Evolutionary conservation across 2,113 vertebrate genomes (phyloP), one percentile per base, ranked within the genome.

Genomic region (Scortum barcoo): DNA sequence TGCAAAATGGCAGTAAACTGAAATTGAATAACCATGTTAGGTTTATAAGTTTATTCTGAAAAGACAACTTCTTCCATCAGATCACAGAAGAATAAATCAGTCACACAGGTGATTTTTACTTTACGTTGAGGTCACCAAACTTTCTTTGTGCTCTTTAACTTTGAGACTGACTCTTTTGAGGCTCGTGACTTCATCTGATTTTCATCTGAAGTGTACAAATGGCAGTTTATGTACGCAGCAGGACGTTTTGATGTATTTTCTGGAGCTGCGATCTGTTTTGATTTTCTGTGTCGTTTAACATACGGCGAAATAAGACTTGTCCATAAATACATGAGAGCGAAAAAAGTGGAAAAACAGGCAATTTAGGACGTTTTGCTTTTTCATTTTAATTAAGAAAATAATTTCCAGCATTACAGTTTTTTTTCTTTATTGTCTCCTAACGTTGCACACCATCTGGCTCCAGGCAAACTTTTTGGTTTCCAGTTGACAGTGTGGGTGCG

Each of bases 381-480:
- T 6, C 3, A 7, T 58, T 62, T 13, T 38, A 40, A 72, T 46
- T 10, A 69, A 72, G 53, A 30, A 24, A 73, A 38, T 66, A 28
- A 30, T 24, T 82, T 17, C 72, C 42, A 36, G 38, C 22, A 3
- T 62, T 51, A 22, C 46, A n/a, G 10, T 69, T 67, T 77, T 33
- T 58, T 60, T 36, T 42, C 26, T 44, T 44, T 54, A 58, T 77
- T 78, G 77, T 90, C 72, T 81, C 50, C 70, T 24, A 63, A 38
- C 53, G 36, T 81, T 42, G n/a, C 13, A 0, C 62, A 69, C 87
- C 88, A 84, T 91, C 83, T 89, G 87, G 83, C 85, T 80, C 8
- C 83, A 33, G 65, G 46, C 67, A 74, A 88, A 82, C 74, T 65
- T 78, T 70, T 3, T 17, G 63, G 61, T 48, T 58, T 80, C 61